Evolutionary conservation across 2,797 vertebrate genomes (phyloP), one percentile per base, ranked within the genome.

Genomic region (Peromyscus melanophrys): DNA sequence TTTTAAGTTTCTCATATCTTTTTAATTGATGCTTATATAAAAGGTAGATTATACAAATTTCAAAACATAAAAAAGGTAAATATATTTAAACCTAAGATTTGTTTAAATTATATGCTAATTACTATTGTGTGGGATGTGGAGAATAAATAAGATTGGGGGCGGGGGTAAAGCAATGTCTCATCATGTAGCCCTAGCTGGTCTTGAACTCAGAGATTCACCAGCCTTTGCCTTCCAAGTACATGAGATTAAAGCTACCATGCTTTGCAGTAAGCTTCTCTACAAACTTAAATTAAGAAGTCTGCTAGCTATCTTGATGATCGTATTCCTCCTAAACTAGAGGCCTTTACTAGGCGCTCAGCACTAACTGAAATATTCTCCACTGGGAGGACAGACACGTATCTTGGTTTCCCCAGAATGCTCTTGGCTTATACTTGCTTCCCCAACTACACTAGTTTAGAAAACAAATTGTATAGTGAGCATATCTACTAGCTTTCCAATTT

Each of bases 31-130:
- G 23, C 76, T 81, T 92, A 76, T 25, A 76, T 59, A 82, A 88
- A 89, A 93, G 65, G 65, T 67, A 69, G 55, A 37, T 85, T 84
- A 95, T 10, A 75, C 11, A 89, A 90, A 25, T 92, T 95, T 86
- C 76, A 77, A 94, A 94, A 83, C 40, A 78, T 82, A 95, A 43
- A 14, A 63, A 92, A 73, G 25, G 27, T 77, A 94, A 84, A 59
- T 73, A 67, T 67, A 94, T 40, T 92, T 84, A 85, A 96, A 94
- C 34, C 83, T 90, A 89, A 90, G 80, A 84, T 96, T 10, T 40
- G 21, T 96, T 89, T 95, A 84, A 86, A 89, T 65, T 65, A 92
- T 34, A 93, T 80, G 34, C 25, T 34, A 95, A 93, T 89, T 91
- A 93, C 25, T 91, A 55, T 90, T 95, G 75, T 69, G 87, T 52